Conservation (phyloP, 2,113 vertebrate genomes). For the Gallinago media region DNA sequence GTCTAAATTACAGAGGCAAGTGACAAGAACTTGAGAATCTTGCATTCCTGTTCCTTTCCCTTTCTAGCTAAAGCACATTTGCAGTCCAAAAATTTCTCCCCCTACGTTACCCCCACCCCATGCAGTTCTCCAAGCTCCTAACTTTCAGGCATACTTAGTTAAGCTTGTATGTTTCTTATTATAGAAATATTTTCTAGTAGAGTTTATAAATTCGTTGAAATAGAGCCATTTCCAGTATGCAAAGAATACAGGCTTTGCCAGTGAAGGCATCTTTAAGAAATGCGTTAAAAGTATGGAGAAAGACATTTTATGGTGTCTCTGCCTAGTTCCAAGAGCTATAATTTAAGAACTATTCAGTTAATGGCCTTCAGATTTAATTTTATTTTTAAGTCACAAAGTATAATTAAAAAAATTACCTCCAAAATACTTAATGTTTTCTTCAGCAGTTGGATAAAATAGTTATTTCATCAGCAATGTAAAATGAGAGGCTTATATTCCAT, state of each 20-base stretch:
- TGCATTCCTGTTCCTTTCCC: not conserved
- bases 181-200: not conserved
- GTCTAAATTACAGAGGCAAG: not conserved
- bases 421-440: not conserved
- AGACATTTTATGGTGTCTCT: not conserved
- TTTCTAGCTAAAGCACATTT: not conserved
- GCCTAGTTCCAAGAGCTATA: not conserved
- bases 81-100: not conserved
- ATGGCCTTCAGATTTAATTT: not conserved
- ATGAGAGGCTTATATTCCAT: not conserved
- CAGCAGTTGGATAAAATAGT: not conserved
- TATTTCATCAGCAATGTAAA: not conserved
- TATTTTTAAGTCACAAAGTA: not conserved
- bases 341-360: not conserved
- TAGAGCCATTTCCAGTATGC: not conserved
- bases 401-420: not conserved
- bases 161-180: not conserved
- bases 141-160: not conserved
- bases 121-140: not conserved
- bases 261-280: not conserved
- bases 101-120: accelerated
- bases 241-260: not conserved
- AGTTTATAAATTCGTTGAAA: not conserved
- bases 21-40: not conserved
- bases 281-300: not conserved